Evolutionary conservation across 2,797 vertebrate genomes (phyloP), one percentile per base, ranked within the genome.

Genomic region (Diglossa cyanea): DNA sequence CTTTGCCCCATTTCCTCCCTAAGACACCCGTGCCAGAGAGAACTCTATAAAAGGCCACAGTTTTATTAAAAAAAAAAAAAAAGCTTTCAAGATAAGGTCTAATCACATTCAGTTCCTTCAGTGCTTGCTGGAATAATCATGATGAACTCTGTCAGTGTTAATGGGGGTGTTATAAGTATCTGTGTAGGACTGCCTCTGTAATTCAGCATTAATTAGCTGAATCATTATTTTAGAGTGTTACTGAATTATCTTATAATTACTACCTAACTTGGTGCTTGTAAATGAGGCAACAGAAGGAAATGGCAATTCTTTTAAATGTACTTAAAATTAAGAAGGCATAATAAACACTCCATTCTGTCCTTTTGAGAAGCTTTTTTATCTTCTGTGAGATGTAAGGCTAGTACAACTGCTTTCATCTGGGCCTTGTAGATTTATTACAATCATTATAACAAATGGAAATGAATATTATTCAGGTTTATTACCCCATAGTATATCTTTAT

Each of bases 211-310:
- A 97, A 97, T 97, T 97, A 97, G 84, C 95, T 92, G 90, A 97
- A 96, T 97, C 95, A 96, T 97, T 97, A 97, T 97, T 97, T 97
- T 96, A 96, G 96, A 97, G 93, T 97, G 96, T 97, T 97, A 94
- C 91, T 94, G 94, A 96, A 97, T 96, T 95, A 96, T 96, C 95
- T 97, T 95, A 96, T 96, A 97, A 97, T 97, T 95, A 95, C 94
- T 92, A 96, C 96, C 94, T 96, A 97, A 96, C 94, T 95, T 92
- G 90, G 84, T 90, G 92, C 92, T 93, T 97, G 97, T 94, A 96
- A 97, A 94, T 95, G 87, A 93, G 78, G 93, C 96, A 97, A 97
- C 92, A 94, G 91, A 83, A 95, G 85, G 84, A 94, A 90, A 94
- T 42, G 60, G 93, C 95, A 96, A 96, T 95, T 96, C 94, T 96